phyloP scores from a whole-genome alignment of 2,888 invertebrate genomes.

The Parnassius smintheus region DNA sequence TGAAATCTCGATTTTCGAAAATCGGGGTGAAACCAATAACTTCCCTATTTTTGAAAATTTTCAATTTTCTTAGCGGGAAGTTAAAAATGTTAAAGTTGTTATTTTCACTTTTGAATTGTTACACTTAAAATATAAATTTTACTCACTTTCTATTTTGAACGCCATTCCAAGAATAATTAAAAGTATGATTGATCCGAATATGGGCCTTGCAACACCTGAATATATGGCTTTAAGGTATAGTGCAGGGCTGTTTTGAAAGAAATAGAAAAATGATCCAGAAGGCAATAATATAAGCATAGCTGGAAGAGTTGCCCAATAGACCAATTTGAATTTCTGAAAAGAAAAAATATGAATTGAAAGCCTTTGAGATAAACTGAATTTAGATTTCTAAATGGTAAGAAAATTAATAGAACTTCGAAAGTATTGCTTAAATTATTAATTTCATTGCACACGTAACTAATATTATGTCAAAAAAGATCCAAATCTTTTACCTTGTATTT shows the following conservation, averaged over 20 bases:
- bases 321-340: conserved; percentile 44
- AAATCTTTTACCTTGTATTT: conserved; percentile 36
- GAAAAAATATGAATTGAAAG: conserved; percentile 1
- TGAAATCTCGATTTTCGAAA: too few relatives aligned
- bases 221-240: conserved; percentile 35
- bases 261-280: conserved; percentile 42
- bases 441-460: neutral
- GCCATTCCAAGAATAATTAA: conserved; percentile 38
- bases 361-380: neutral
- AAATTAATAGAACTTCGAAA: neutral
- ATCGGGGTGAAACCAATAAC: too few relatives aligned
- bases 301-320: conserved; percentile 40
- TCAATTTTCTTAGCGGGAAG: too few relatives aligned
- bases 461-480: conserved; percentile 23
- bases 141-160: conserved; percentile 50
- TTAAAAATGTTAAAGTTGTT: too few relatives aligned
- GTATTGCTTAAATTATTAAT: neutral
- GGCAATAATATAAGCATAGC: conserved; percentile 25
- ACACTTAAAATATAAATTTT: neutral
- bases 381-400: neutral
- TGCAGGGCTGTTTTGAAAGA: conserved; percentile 32
- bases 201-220: conserved; percentile 40
- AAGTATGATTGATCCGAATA: conserved; percentile 34
- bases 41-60: too few relatives aligned
- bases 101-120: too few relatives aligned